A percentile compares a stretch with the other conserved stretches of the same genome.
phyloP scores from a whole-genome alignment of 2,888 invertebrate species.

The Clunio marinus region DNA sequence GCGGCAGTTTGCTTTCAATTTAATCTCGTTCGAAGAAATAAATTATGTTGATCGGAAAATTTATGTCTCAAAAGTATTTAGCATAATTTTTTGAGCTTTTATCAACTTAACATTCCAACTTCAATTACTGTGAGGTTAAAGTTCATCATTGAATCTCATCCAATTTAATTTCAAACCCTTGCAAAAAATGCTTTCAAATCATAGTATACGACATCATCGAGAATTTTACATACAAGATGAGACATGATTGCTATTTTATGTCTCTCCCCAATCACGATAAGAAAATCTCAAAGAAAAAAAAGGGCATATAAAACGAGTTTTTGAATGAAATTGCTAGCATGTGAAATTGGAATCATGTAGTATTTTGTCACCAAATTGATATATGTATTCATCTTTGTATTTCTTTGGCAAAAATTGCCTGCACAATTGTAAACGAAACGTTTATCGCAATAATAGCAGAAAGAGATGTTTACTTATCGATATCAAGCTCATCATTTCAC shows the following conservation, averaged over 20 bases:
- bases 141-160: neutral
- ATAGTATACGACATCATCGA: neutral
- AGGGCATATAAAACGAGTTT: neutral
- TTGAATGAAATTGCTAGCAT: neutral
- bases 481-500: neutral
- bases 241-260: slow-evolving; percentile 10
- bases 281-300: neutral
- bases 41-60: no score
- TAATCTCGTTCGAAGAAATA: no score
- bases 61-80: neutral
- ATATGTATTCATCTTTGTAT: neutral
- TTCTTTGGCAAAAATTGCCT: neutral
- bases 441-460: no score
- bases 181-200: neutral
- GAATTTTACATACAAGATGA: neutral
- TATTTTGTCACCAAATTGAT: neutral
- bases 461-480: neutral
- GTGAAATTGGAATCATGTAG: neutral
- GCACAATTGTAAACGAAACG: neutral
- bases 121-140: neutral
- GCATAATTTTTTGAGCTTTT: neutral
- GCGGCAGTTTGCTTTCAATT: no score
- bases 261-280: neutral
- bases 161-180: neutral
- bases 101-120: neutral